Percentiles rank a stretch among this genome's conserved stretches.
Evolutionary conservation across 2,888 invertebrate species (phyloP).

Genomic region (Calliphora vomitoria): DNA sequence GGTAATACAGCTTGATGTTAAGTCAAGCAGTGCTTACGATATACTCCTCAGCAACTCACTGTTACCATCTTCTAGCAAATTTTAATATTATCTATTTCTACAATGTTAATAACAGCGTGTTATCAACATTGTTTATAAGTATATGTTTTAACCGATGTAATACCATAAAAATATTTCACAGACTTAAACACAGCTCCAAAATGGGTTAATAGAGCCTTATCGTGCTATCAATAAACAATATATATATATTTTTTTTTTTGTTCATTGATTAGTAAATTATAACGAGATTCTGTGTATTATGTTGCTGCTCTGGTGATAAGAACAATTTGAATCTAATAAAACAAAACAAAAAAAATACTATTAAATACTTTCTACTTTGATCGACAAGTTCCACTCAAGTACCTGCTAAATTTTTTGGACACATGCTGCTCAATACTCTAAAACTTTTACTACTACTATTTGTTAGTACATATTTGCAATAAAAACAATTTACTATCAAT

Average conservation of each 20-base stretch:
- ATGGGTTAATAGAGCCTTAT: conserved; percentile 51
- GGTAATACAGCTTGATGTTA: too few relatives aligned
- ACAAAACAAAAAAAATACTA: neutral
- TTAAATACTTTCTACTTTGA: conserved; percentile 7
- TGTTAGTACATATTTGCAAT: neutral
- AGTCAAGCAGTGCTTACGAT: too few relatives aligned
- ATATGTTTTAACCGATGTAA: too few relatives aligned
- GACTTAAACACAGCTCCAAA: neutral
- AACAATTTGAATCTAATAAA: conserved; percentile 6
- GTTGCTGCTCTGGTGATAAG: conserved; percentile 53
- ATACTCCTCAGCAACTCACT: too few relatives aligned
- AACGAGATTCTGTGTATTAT: conserved; percentile 54
- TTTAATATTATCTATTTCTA: too few relatives aligned
- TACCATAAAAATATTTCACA: too few relatives aligned
- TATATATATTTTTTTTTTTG: conserved; percentile 20
- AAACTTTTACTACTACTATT: neutral
- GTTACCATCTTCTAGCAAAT: too few relatives aligned
- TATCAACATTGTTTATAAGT: too few relatives aligned
- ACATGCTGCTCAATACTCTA: neutral
- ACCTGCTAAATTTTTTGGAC: neutral
- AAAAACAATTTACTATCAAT: neutral
- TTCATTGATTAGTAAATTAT: conserved; percentile 55
- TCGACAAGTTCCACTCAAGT: conserved; percentile 21
- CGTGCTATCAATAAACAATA: conserved; percentile 46
- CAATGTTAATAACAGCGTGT: too few relatives aligned